A percentile compares a stretch with the other conserved stretches of the same genome.
These are phyloP conservation scores for Hanleya hanleyi DNA, from an alignment of 2,888 invertebrate species.

Conservation along the genomic window DNA sequence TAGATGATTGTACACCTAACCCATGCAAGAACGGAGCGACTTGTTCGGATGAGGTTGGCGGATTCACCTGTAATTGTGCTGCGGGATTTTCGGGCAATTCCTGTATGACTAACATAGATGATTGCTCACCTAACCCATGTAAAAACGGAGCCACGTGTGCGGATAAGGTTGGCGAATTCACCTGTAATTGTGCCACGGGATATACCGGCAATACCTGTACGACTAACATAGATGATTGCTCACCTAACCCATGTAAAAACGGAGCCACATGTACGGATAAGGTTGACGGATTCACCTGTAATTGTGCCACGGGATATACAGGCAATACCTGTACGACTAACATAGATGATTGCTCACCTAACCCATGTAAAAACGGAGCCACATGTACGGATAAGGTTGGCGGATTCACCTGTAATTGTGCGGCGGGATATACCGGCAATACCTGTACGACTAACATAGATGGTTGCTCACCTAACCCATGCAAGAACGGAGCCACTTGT, in stretches of 20 bases:
- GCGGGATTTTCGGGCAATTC: slow-evolving; percentile 86
- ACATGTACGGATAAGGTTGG: slow-evolving; percentile 25
- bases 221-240: slow-evolving; percentile 23
- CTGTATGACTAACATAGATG: slow-evolving; percentile 77
- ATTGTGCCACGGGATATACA: slow-evolving; percentile 13
- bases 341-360: slow-evolving; percentile 27
- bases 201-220: slow-evolving; percentile 31
- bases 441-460: slow-evolving; percentile 79
- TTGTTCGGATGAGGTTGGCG: slow-evolving; percentile 31
- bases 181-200: slow-evolving; percentile 56
- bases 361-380: slow-evolving; percentile 34
- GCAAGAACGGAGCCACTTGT: slow-evolving; percentile 76
- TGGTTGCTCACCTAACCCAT: slow-evolving; percentile 68
- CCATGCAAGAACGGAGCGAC: slow-evolving; percentile 75
- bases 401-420: slow-evolving; percentile 27
- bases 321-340: slow-evolving; percentile 21
- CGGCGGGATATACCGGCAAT: slow-evolving; percentile 84
- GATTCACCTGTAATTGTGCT: slow-evolving; percentile 86
- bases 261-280: slow-evolving; percentile 27
- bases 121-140: slow-evolving; percentile 72
- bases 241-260: slow-evolving; percentile 27
- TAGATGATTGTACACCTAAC: slow-evolving; percentile 65
- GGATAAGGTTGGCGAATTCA: slow-evolving; percentile 24
- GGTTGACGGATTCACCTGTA: slow-evolving; percentile 28
- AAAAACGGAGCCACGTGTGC: slow-evolving; percentile 73